Percentiles rank a stretch among this genome's conserved stretches.
These are phyloP conservation scores for Macaca mulatta DNA, from an alignment of 2,113 vertebrate species.

Conservation along the genomic window DNA sequence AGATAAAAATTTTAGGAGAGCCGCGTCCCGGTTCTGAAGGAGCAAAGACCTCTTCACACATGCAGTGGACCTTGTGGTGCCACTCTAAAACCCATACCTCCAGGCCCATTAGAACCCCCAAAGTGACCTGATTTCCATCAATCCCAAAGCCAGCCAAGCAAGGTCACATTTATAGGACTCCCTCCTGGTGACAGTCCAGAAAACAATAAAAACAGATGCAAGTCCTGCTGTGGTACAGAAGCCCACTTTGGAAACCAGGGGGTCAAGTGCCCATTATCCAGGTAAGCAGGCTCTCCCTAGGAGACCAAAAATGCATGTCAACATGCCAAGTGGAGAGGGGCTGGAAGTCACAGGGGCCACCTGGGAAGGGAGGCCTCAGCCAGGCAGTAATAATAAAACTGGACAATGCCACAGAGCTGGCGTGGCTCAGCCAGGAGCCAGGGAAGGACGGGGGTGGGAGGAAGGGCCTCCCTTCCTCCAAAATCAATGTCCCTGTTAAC, in stretches of 20 bases:
- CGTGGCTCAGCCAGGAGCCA: conserved; percentile 38
- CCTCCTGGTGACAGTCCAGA: conserved; percentile 35
- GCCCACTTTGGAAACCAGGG: conserved; percentile 61
- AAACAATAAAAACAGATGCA: conserved; percentile 64
- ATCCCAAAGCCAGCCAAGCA: conserved; percentile 62
- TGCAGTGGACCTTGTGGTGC: background rate
- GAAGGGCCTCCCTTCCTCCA: conserved; percentile 76
- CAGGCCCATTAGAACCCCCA: conserved; percentile 61
- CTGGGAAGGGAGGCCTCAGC: conserved; percentile 67
- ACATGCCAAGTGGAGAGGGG: conserved; percentile 38
- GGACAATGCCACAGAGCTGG: conserved; percentile 57
- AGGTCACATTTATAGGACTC: conserved; percentile 57
- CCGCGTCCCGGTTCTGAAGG: background rate
- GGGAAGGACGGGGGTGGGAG: conserved; percentile 45
- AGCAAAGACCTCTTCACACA: background rate
- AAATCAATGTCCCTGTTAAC: conserved; percentile 78
- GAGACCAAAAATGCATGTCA: conserved; percentile 57
- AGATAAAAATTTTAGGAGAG: background rate
- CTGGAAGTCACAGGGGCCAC: conserved; percentile 46
- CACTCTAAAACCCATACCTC: conserved; percentile 35
- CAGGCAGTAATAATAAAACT: conserved; percentile 79
- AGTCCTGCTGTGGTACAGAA: conserved; percentile 54
- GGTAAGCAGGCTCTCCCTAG: conserved; percentile 52
- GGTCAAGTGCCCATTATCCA: conserved; percentile 78
- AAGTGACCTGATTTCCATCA: conserved; percentile 69